Percentiles rank a stretch among this genome's conserved stretches.
phyloP scores from a whole-genome alignment of 2,797 vertebrate genomes.

The Falco concolor region DNA sequence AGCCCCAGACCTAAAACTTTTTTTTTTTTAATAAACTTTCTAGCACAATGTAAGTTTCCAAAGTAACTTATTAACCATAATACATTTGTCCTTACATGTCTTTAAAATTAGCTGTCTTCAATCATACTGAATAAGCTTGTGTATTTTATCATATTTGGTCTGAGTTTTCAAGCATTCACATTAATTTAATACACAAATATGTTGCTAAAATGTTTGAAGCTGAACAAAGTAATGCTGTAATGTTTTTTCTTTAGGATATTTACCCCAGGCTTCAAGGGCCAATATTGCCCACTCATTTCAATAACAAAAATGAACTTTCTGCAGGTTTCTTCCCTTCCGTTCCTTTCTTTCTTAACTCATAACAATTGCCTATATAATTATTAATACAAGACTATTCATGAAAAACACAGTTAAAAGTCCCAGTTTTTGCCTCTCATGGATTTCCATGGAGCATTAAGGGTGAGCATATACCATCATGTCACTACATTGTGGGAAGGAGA shows the following conservation, averaged over 20 bases:
- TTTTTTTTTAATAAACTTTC: not conserved
- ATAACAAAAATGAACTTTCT: not conserved
- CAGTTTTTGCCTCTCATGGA: not conserved
- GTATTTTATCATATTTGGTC: not conserved
- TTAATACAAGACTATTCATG: not conserved
- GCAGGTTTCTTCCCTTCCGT: not conserved
- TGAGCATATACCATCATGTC: not conserved
- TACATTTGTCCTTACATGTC: not conserved
- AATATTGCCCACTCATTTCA: not conserved
- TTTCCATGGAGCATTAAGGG: not conserved
- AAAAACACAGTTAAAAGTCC: not conserved
- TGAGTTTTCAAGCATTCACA: not conserved
- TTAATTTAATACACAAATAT: not conserved
- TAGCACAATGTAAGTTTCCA: not conserved
- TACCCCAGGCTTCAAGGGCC: not conserved
- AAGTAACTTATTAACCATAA: not conserved
- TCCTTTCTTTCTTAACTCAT: not conserved
- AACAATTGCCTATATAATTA: not conserved
- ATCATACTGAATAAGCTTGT: not conserved
- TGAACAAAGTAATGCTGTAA: not conserved
- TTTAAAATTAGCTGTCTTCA: not conserved
- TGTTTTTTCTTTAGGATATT: not conserved
- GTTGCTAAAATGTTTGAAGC: not conserved
- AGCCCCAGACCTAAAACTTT: not conserved
- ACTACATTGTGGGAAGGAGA: not conserved